phyloP scores from a whole-genome alignment of 2,113 vertebrate genomes.

The Myotis davidii region DNA sequence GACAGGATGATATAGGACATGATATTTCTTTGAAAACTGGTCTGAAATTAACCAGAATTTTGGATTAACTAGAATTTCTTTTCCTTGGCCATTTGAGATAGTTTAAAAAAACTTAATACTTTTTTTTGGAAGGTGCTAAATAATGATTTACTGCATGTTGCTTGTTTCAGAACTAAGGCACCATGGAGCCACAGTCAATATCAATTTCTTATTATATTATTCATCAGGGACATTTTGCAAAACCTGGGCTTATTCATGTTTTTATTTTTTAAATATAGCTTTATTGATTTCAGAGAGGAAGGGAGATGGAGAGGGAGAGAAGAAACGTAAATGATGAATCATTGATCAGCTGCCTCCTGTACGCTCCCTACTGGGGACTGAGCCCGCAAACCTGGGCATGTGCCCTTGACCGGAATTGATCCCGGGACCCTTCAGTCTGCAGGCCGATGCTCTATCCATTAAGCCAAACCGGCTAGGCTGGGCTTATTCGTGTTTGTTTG shows the following conservation, averaged over 20 bases:
- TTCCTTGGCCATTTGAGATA: background rate
- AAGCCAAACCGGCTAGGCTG: background rate
- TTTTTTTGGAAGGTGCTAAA: background rate
- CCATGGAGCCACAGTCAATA: background rate
- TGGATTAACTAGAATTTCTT: background rate
- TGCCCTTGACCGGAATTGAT: too few relatives aligned
- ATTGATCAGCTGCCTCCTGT: too few relatives aligned
- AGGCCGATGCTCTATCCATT: too few relatives aligned
- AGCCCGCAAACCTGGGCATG: too few relatives aligned
- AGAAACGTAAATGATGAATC: too few relatives aligned
- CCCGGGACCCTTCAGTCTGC: too few relatives aligned
- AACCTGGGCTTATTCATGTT: background rate
- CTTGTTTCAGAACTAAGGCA: background rate
- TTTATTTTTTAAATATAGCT: background rate
- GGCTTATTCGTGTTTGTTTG: background rate
- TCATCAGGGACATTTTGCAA: background rate
- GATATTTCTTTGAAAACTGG: background rate
- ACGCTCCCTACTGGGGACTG: too few relatives aligned
- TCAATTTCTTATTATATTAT: background rate
- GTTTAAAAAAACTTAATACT: background rate
- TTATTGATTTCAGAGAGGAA: too few relatives aligned
- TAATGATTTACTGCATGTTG: background rate
- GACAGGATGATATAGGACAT: background rate
- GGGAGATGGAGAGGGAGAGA: too few relatives aligned
- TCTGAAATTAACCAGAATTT: constrained; percentile 6